These are phyloP conservation scores for Eristalinus sepulchralis DNA, from an alignment of 2,888 invertebrate species.

Conservation along the genomic window DNA sequence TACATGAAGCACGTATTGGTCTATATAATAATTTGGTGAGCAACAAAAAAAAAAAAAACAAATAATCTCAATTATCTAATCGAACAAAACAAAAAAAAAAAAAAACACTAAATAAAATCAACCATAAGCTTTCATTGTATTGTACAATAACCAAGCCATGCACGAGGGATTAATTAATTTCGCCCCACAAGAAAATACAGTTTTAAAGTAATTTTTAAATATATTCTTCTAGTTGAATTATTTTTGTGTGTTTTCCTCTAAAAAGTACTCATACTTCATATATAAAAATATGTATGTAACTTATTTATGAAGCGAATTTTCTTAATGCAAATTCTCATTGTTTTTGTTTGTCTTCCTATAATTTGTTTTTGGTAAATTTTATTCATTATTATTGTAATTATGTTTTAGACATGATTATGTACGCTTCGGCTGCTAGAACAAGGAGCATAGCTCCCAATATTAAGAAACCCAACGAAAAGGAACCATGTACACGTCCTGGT, in stretches of 20 bases:
- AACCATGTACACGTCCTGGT: neutral
- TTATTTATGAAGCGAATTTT: neutral
- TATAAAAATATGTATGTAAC: neutral
- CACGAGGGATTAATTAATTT: slow-evolving; percentile 16
- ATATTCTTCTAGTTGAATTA: neutral
- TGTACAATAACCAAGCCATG: slow-evolving; percentile 27
- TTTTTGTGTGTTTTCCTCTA: neutral
- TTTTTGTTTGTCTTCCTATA: neutral
- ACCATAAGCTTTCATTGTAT: slow-evolving; percentile 28
- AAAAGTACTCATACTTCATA: neutral
- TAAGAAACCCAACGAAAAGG: neutral
- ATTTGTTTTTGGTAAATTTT: slow-evolving; percentile 2
- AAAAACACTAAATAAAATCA: neutral
- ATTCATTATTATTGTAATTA: slow-evolving; percentile 8
- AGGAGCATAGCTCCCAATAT: neutral
- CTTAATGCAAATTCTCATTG: neutral
- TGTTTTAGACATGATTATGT: slow-evolving; percentile 3
- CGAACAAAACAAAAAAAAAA: neutral
- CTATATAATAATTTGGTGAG: slow-evolving; percentile 17
- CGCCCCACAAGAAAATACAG: neutral
- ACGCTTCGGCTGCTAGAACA: slow-evolving; percentile 25
- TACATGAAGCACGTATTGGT: slow-evolving; percentile 40
- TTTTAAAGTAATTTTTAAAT: slow-evolving; percentile 9
- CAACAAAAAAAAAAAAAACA: slow-evolving; percentile 7
- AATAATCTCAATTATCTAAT: neutral